Percentiles rank a stretch among this genome's conserved stretches.
phyloP scores from a whole-genome alignment of 1,140 invertebrate genomes.

The Dendrolimus punctatus region DNA sequence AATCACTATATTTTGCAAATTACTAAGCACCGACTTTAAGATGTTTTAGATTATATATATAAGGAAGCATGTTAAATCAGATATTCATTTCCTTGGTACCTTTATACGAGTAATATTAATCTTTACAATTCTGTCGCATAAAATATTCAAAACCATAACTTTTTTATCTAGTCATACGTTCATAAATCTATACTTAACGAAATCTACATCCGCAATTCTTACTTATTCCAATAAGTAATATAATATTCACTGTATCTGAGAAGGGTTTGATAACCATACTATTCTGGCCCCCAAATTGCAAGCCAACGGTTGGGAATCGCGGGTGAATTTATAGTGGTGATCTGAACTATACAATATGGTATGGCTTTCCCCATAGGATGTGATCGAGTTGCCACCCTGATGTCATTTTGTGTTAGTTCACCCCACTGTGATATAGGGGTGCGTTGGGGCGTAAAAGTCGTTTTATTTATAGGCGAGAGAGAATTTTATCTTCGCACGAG shows the following conservation, averaged over 20 bases:
- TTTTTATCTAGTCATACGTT: background rate
- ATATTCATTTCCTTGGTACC: too few species aligned
- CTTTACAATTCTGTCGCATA: too few species aligned
- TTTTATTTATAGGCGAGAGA: constrained; percentile 10
- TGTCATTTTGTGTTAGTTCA: constrained; percentile 22
- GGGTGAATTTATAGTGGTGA: constrained; percentile 7
- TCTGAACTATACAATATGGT: constrained; percentile 9
- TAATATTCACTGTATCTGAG: constrained; percentile 25
- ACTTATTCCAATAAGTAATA: constrained; percentile 33
- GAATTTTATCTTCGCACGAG: too few species aligned
- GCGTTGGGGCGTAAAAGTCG: constrained; percentile 15
- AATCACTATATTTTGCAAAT: too few species aligned
- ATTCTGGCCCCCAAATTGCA: background rate
- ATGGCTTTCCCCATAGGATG: constrained; percentile 13
- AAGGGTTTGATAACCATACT: constrained; percentile 10
- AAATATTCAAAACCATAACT: too few species aligned
- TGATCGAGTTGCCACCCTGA: constrained; percentile 13
- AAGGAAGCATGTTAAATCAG: too few species aligned
- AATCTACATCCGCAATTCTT: constrained; percentile 30
- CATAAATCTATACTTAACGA: constrained; percentile 15
- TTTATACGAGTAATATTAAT: too few species aligned
- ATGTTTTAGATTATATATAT: too few species aligned
- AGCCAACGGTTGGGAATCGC: background rate
- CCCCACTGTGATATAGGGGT: constrained; percentile 12
- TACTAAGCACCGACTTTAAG: too few species aligned